A percentile compares a stretch with the other conserved stretches of the same genome.
Evolutionary conservation across 1,140 invertebrate genomes (phyloP).

Genomic region (Mizuhopecten yessoensis): DNA sequence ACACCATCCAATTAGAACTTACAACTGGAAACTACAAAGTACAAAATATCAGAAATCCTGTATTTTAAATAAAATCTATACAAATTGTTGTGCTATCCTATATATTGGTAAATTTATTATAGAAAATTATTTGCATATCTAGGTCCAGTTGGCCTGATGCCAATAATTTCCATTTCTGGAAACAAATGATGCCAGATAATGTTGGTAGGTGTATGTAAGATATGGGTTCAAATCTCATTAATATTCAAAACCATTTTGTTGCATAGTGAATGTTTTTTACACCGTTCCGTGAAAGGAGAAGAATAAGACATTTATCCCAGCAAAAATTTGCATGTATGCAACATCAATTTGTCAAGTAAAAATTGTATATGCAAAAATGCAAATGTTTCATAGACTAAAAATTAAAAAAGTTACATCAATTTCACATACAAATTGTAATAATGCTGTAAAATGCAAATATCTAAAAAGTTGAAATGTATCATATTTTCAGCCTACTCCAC

Average conservation of each 20-base stretch:
- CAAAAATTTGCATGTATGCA: not conserved
- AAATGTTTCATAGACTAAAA: not conserved
- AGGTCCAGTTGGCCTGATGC: not conserved
- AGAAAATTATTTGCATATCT: not conserved
- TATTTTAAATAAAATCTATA: not conserved
- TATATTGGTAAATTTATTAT: not conserved
- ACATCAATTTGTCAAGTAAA: not conserved
- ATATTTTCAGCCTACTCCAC: not conserved
- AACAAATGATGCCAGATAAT: not conserved
- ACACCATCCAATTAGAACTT: not conserved
- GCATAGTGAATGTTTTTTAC: not conserved
- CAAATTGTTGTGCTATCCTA: not conserved
- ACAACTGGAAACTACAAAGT: not conserved
- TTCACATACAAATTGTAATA: not conserved
- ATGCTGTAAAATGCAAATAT: not conserved
- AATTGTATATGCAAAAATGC: constrained; percentile 11
- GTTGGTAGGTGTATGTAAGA: not conserved
- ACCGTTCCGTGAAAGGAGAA: not conserved
- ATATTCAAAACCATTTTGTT: not conserved
- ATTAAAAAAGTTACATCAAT: not conserved
- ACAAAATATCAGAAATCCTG: not conserved
- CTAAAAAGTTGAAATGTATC: constrained; percentile 22
- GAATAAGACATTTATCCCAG: not conserved
- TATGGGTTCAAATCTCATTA: not conserved
- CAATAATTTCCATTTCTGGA: not conserved